Evolutionary conservation across 2,797 vertebrate species (phyloP).

Genomic region (Ispidina lecontei): DNA sequence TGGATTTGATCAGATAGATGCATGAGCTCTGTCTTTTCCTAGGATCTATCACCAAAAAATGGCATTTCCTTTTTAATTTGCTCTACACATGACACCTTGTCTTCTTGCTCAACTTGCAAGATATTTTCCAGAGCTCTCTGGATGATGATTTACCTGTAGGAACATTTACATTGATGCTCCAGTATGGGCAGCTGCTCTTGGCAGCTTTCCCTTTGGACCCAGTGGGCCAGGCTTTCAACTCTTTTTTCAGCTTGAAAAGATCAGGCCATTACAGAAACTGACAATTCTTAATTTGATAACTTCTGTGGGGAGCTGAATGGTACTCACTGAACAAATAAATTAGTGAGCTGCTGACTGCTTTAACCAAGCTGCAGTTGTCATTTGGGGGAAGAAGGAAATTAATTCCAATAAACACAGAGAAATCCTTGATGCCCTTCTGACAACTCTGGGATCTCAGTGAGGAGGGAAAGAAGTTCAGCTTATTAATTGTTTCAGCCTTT

Average conservation of each 20-base stretch:
- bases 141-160: constrained; percentile 71
- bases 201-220: constrained; percentile 36
- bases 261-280: constrained; percentile 65
- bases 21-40: constrained; percentile 14
- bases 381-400: constrained; percentile 64
- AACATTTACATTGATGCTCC: constrained; percentile 61
- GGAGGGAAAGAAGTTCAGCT: constrained; percentile 14
- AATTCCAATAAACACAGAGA: constrained; percentile 56
- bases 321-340: constrained; percentile 71
- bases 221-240: constrained; percentile 46
- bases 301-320: constrained; percentile 61
- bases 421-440: constrained; percentile 25
- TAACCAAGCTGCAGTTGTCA: constrained; percentile 30
- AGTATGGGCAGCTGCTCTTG: constrained; percentile 28
- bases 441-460: constrained; percentile 13
- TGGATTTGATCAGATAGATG: neutral
- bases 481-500: constrained; percentile 67
- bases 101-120: constrained; percentile 24
- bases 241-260: constrained; percentile 60
- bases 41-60: neutral
- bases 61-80: constrained; percentile 47
- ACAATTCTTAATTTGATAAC: constrained; percentile 76
- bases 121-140: constrained; percentile 19
- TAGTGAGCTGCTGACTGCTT: constrained; percentile 39
- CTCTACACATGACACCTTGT: neutral